Evolutionary conservation across 2,888 invertebrate species (phyloP).

Genomic region (Kuschelorhynchus macadamiae): DNA sequence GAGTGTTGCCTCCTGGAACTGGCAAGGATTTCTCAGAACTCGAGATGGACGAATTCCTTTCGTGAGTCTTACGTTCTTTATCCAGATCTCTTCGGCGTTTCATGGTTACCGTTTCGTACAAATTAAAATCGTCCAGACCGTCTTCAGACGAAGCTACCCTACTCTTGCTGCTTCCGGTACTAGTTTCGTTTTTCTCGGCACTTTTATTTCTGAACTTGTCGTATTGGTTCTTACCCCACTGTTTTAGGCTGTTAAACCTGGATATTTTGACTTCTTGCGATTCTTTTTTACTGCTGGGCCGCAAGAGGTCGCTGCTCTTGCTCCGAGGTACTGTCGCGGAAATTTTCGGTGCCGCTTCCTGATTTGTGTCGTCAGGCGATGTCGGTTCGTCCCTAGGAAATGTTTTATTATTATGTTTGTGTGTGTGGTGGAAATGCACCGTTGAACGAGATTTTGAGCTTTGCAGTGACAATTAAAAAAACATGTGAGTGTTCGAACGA

Average conservation of each 20-base stretch:
- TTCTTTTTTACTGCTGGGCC: constrained; percentile 67
- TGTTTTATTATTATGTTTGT: constrained; percentile 41
- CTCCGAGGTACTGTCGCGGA: constrained; percentile 74
- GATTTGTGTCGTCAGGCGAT: constrained; percentile 67
- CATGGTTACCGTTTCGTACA: constrained; percentile 78
- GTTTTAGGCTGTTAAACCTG: constrained; percentile 86
- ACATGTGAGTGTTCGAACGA: background rate
- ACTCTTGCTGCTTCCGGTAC: constrained; percentile 43
- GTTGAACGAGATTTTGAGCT: background rate
- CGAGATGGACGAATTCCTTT: constrained; percentile 81
- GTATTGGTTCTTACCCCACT: constrained; percentile 87
- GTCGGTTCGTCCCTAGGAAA: constrained; percentile 64
- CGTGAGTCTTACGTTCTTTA: constrained; percentile 79
- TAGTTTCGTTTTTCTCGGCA: constrained; percentile 71
- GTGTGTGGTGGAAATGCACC: constrained; percentile 22
- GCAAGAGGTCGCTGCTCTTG: constrained; percentile 83
- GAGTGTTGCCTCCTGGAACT: constrained; percentile 64
- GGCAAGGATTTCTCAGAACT: constrained; percentile 79
- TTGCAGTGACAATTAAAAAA: background rate
- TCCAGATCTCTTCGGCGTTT: constrained; percentile 72
- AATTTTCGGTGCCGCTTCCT: constrained; percentile 3
- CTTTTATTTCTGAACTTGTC: constrained; percentile 81
- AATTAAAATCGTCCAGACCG: constrained; percentile 74
- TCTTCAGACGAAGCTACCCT: constrained; percentile 48
- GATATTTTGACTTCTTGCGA: constrained; percentile 74